Evolutionary conservation across 1,140 invertebrate genomes (phyloP).

Genomic region (fruit fly (Drosophila melanogaster)): DNA sequence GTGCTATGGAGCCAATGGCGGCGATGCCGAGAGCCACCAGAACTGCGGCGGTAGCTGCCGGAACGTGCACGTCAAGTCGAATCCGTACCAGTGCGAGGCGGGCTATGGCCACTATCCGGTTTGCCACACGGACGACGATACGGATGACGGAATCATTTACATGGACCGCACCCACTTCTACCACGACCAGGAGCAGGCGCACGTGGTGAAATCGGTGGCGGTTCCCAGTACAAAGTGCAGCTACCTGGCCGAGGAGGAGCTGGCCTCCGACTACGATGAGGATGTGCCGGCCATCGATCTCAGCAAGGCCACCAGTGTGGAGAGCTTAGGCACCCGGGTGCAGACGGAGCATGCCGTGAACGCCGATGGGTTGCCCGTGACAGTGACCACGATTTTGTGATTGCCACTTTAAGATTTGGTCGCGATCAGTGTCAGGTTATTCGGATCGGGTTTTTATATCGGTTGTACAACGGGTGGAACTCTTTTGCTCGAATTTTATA

Average conservation of each 20-base stretch:
- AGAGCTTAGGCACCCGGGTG: slow-evolving; percentile 67
- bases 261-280: slow-evolving; percentile 78
- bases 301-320: slow-evolving; percentile 70
- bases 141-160: slow-evolving; percentile 77
- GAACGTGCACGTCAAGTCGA: slow-evolving; percentile 77
- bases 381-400: slow-evolving; percentile 84
- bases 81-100: slow-evolving; percentile 79
- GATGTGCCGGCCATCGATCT: slow-evolving; percentile 79
- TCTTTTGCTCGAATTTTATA: background rate
- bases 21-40: slow-evolving; percentile 74
- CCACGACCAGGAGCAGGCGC: slow-evolving; percentile 22
- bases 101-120: slow-evolving; percentile 75
- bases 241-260: slow-evolving; percentile 69
- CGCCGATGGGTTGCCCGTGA: slow-evolving; percentile 73
- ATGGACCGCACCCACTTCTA: slow-evolving; percentile 70
- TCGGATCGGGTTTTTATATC: slow-evolving; percentile 28
- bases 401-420: slow-evolving; percentile 42
- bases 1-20: slow-evolving; percentile 79
- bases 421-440: background rate
- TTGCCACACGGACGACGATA: slow-evolving; percentile 67
- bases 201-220: slow-evolving; percentile 8
- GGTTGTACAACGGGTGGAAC: slow-evolving; percentile 10
- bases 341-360: slow-evolving; percentile 69
- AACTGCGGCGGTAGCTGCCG: slow-evolving; percentile 80
- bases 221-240: slow-evolving; percentile 45